Percentiles rank a stretch among this genome's conserved stretches.
Conservation (phyloP, 2,888 invertebrate genomes). For the Caenorhabditis imperialis region DNA sequence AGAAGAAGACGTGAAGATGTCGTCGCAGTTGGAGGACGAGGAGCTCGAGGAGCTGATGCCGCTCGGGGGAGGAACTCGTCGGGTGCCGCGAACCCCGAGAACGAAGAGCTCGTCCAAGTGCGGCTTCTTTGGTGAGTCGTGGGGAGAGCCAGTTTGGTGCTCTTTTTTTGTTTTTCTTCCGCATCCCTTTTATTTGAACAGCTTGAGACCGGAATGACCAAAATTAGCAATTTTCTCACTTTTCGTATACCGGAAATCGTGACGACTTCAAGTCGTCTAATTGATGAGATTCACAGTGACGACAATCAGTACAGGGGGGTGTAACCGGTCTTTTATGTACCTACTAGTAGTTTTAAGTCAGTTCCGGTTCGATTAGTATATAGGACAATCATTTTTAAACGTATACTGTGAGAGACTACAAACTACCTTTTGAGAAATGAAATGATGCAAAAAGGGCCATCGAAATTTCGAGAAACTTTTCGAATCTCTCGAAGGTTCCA, state of each 20-base stretch:
- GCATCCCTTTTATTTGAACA: constrained; percentile 37
- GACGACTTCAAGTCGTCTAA: no score
- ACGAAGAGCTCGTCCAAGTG: constrained; percentile 50
- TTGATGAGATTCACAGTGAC: no score
- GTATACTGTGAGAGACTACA: no score
- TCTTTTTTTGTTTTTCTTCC: constrained; percentile 16
- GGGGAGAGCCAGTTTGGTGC: constrained; percentile 8
- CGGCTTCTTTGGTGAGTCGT: constrained; percentile 48
- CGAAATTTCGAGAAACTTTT: constrained; percentile 11
- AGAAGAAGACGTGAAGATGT: constrained; percentile 17
- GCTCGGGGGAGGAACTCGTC: constrained; percentile 56
- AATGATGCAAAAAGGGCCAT: constrained; percentile 13
- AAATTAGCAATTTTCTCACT: no score
- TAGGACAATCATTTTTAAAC: no score
- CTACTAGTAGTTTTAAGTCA: no score
- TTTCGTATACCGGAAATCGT: no score
- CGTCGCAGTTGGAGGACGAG: constrained; percentile 22
- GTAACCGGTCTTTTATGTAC: no score
- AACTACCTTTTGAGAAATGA: no score
- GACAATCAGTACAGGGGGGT: no score
- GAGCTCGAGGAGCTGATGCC: constrained; percentile 49
- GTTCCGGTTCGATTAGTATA: no score
- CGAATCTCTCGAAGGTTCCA: constrained; percentile 10
- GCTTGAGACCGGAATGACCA: constrained; percentile 38
- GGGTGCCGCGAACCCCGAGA: constrained; percentile 57